These are phyloP conservation scores for Scaptomyza pallida DNA, from an alignment of 1,140 invertebrate genomes.

Conservation along the genomic window DNA sequence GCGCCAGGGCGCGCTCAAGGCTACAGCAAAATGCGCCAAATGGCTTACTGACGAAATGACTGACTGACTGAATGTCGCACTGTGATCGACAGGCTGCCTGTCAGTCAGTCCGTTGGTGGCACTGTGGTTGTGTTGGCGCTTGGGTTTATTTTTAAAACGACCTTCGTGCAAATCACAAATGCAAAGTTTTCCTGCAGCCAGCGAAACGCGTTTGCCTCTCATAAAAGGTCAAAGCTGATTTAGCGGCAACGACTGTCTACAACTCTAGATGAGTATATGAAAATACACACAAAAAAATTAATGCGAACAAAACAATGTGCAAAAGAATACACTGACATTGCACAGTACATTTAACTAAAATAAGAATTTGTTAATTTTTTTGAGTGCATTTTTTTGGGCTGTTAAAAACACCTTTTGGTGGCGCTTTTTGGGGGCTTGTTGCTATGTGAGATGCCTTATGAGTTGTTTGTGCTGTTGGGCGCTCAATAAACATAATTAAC, in stretches of 20 bases:
- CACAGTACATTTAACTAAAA: no score
- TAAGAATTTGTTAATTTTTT: neutral
- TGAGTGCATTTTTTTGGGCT: neutral
- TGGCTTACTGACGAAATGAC: conserved; percentile 30
- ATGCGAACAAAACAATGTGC: no score
- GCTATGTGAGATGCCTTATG: neutral
- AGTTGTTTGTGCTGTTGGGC: conserved; percentile 44
- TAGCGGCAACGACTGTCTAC: conserved; percentile 47
- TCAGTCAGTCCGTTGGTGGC: conserved; percentile 14
- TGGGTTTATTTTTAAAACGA: conserved; percentile 76
- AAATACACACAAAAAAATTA: neutral
- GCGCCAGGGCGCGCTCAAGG: conserved; percentile 73
- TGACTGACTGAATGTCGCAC: conserved; percentile 33
- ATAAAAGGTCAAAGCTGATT: conserved; percentile 80
- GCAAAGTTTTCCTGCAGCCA: conserved; percentile 67
- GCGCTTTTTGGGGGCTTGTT: conserved; percentile 4
- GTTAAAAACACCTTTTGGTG: conserved; percentile 1
- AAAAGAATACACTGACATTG: no score
- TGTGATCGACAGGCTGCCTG: conserved; percentile 57
- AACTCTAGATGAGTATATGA: conserved; percentile 1
- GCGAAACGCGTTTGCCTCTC: conserved; percentile 63
- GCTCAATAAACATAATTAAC: conserved; percentile 81
- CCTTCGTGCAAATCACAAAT: conserved; percentile 76
- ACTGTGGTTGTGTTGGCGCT: conserved; percentile 26
- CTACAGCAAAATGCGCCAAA: conserved; percentile 54